phyloP scores from a whole-genome alignment of 2,888 invertebrate species.

The Encarsia formosa region DNA sequence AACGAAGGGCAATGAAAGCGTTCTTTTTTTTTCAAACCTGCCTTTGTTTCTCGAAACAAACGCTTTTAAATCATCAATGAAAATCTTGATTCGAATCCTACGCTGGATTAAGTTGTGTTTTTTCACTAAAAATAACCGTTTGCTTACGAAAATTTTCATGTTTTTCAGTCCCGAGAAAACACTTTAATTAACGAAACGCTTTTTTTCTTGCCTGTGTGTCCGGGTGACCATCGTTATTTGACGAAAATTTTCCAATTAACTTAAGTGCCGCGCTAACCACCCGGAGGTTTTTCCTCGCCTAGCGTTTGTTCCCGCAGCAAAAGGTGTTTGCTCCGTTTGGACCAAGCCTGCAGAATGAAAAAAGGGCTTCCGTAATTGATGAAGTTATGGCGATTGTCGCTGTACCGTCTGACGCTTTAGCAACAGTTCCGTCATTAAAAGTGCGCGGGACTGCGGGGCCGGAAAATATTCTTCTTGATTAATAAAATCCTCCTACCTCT shows the following conservation, averaged over 20 bases:
- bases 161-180: conserved; percentile 1
- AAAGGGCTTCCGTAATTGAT: conserved; percentile 15
- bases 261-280: conserved; percentile 11
- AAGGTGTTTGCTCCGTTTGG: neutral
- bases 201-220: neutral
- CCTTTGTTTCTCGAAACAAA: too few species aligned
- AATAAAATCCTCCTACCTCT: too few species aligned
- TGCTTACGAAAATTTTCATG: neutral
- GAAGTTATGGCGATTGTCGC: conserved; percentile 13
- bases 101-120: too few species aligned
- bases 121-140: too few species aligned
- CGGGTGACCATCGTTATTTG: conserved; percentile 3
- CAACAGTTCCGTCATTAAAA: neutral
- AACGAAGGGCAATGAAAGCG: too few species aligned
- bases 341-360: neutral
- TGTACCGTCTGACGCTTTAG: neutral
- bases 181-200: conserved; percentile 16
- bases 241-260: conserved; percentile 20
- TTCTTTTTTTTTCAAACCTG: too few species aligned
- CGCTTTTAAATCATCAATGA: too few species aligned
- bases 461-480: too few species aligned
- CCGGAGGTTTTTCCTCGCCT: neutral
- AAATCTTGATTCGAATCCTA: too few species aligned
- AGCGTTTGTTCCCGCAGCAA: neutral
- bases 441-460: too few species aligned